Conservation (phyloP, 2,888 invertebrate genomes). For the Limnephilus auricula region DNA sequence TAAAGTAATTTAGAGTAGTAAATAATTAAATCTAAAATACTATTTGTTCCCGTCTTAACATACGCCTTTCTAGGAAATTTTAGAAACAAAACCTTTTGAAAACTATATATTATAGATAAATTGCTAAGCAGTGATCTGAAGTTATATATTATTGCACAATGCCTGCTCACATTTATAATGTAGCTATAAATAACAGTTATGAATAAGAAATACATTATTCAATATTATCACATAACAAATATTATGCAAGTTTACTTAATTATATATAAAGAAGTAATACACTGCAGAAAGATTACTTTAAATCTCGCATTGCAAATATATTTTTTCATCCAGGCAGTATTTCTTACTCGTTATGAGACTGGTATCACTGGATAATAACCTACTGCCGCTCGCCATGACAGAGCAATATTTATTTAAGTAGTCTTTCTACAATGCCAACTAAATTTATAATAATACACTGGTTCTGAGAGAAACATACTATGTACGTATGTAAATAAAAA, state of each 20-base stretch:
- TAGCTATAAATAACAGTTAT: neutral
- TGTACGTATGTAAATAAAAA: no score
- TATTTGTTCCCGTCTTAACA: neutral
- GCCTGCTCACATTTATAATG: neutral
- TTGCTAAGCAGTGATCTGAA: neutral
- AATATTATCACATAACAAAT: no score
- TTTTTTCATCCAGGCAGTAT: no score
- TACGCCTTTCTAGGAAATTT: neutral
- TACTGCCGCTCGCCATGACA: no score
- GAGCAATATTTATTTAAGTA: no score
- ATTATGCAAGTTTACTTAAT: no score
- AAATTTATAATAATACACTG: neutral
- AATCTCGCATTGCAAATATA: no score
- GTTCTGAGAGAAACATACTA: neutral
- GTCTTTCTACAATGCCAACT: no score
- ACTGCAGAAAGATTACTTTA: no score
- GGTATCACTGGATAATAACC: no score
- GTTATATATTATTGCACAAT: neutral
- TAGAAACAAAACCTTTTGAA: neutral
- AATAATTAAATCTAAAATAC: neutral
- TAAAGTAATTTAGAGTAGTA: neutral
- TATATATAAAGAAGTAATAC: no score
- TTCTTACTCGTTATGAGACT: no score
- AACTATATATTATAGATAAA: neutral
- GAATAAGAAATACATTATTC: neutral